Conservation (phyloP, 64 coral and sea anemone genomes). For the Cladopsammia gracilis region DNA sequence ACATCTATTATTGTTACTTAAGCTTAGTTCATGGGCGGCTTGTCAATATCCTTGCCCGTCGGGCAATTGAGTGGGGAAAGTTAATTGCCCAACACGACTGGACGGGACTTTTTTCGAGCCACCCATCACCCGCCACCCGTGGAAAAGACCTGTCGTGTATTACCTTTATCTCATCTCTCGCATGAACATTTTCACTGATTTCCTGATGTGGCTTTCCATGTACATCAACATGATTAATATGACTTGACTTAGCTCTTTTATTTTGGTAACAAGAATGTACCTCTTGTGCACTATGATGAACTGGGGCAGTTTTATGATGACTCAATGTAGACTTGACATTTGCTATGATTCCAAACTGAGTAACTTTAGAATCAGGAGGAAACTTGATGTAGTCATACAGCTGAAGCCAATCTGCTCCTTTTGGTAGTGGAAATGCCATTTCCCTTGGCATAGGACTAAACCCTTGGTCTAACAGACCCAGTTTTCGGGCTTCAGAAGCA, state of each 20-base stretch:
- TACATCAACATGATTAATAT: neutral
- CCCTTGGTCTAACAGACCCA: constrained; percentile 81
- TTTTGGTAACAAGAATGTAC: neutral
- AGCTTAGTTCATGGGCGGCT: too few species aligned
- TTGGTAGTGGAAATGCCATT: constrained; percentile 91
- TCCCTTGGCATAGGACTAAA: constrained; percentile 89
- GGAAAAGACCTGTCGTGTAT: too few species aligned
- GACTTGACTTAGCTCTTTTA: neutral
- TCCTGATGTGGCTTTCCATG: neutral
- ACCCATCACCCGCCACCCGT: too few species aligned
- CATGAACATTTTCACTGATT: neutral
- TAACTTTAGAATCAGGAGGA: constrained; percentile 75
- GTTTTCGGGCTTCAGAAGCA: constrained; percentile 87
- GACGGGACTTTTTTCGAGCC: too few species aligned
- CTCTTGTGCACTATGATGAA: neutral
- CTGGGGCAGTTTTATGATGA: neutral
- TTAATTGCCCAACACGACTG: too few species aligned
- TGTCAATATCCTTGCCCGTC: too few species aligned
- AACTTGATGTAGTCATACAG: constrained; percentile 96
- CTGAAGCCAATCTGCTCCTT: constrained; percentile 85
- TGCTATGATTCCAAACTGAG: constrained; percentile 89
- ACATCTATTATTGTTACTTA: too few species aligned
- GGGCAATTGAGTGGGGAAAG: too few species aligned
- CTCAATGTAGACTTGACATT: constrained; percentile 54
- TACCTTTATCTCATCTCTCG: neutral